These are phyloP conservation scores for Bucco capensis DNA, from an alignment of 2,113 vertebrate species.

Conservation along the genomic window DNA sequence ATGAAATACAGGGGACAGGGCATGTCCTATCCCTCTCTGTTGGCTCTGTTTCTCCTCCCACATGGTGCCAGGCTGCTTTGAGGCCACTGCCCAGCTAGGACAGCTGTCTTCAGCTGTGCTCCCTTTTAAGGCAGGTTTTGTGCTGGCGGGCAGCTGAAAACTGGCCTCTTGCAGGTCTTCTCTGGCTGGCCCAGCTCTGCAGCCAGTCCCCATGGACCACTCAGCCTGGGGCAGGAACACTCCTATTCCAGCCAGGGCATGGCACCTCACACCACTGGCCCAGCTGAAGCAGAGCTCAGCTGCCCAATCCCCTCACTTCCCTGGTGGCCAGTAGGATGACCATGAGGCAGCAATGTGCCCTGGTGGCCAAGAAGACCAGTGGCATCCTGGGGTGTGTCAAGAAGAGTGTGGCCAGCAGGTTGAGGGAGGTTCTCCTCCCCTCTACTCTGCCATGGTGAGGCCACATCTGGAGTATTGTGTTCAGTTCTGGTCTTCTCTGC, in stretches of 20 bases:
- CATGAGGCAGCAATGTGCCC: no score
- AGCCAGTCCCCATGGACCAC: not conserved
- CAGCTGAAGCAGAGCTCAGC: not conserved
- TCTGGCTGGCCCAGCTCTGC: not conserved
- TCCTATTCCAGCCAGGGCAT: not conserved
- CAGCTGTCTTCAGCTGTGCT: not conserved
- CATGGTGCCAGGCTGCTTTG: not conserved
- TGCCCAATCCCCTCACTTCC: rapidly evolving
- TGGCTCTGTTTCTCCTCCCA: not conserved
- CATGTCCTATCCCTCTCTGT: not conserved
- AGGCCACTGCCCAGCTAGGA: not conserved
- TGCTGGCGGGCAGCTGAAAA: not conserved
- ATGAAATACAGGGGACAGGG: not conserved
- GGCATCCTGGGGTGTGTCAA: no score
- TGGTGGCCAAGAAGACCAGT: no score
- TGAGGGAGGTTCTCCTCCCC: no score
- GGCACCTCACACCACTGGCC: no score
- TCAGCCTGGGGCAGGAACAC: not conserved
- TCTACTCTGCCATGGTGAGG: no score
- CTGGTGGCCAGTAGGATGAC: no score
- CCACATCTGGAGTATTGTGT: no score
- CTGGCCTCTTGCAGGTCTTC: not conserved
- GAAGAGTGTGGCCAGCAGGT: no score
- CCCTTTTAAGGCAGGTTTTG: slow-evolving; percentile 46
- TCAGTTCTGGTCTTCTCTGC: no score